Evolutionary conservation across 2,797 vertebrate genomes (phyloP).

Genomic region (Vultur gryphus): DNA sequence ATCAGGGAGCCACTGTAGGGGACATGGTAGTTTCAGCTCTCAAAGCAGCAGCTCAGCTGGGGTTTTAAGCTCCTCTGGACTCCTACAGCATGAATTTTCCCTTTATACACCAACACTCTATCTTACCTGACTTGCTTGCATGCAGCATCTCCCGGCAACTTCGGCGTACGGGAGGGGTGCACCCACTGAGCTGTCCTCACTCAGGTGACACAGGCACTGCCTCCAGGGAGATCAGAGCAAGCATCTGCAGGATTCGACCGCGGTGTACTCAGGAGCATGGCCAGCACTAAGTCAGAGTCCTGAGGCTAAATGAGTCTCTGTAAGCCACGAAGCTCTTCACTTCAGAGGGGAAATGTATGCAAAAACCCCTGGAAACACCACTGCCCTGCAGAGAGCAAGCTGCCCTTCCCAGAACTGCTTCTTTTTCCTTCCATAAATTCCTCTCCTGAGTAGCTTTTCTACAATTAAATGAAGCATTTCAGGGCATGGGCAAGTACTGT

Average conservation of each 20-base stretch:
- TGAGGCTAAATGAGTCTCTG: background rate
- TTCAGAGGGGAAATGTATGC: background rate
- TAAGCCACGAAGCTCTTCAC: background rate
- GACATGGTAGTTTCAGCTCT: background rate
- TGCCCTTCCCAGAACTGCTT: background rate
- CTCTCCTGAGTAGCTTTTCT: background rate
- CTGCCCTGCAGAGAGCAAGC: background rate
- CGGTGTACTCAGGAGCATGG: accelerated
- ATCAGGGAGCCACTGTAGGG: accelerated
- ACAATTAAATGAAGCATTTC: background rate
- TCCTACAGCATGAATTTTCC: background rate
- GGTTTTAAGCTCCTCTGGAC: background rate
- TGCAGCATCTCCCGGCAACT: background rate
- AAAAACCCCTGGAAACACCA: accelerated
- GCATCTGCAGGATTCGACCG: accelerated
- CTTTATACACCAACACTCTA: background rate
- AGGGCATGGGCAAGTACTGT: background rate
- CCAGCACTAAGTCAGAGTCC: background rate
- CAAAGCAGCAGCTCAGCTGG: background rate
- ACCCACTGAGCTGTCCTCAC: accelerated
- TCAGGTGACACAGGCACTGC: accelerated
- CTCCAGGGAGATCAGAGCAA: background rate
- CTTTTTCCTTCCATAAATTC: background rate
- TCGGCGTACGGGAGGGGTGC: accelerated
- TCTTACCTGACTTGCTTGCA: accelerated